phyloP scores from a whole-genome alignment of 2,888 invertebrate genomes.

The Clivina fossor region DNA sequence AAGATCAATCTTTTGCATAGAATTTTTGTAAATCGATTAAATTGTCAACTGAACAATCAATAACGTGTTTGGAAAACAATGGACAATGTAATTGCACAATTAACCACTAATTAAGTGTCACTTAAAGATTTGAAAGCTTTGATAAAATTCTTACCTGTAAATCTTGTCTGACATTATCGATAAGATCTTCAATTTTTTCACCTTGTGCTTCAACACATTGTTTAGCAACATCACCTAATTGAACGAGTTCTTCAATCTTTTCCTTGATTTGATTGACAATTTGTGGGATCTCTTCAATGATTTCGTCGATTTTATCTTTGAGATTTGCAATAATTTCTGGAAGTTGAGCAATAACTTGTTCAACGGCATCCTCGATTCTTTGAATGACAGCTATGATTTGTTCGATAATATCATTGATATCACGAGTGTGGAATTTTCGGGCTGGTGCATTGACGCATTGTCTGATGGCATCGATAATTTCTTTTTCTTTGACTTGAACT shows the following conservation, averaged over 20 bases:
- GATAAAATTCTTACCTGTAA: too few species aligned
- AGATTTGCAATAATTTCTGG: not conserved
- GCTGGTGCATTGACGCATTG: conserved; percentile 12
- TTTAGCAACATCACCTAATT: conserved; percentile 3
- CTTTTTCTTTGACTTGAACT: not conserved
- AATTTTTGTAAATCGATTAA: too few species aligned
- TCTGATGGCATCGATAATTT: not conserved
- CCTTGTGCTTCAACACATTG: not conserved
- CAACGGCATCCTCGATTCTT: not conserved
- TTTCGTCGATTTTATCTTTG: conserved; percentile 3
- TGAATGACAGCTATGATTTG: not conserved
- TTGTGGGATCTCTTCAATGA: conserved; percentile 3
- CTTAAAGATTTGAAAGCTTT: too few species aligned
- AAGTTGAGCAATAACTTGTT: not conserved
- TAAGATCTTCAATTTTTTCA: too few species aligned
- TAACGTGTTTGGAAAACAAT: too few species aligned
- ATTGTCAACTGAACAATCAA: too few species aligned
- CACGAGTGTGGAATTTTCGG: not conserved
- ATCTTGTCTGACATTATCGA: too few species aligned
- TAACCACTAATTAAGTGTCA: too few species aligned
- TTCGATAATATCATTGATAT: not conserved
- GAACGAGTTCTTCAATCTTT: not conserved
- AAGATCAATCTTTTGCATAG: too few species aligned
- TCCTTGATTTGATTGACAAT: not conserved
- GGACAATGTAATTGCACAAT: too few species aligned